Evolutionary conservation across 1,140 invertebrate genomes (phyloP).

Genomic region (Brachionus sp.): DNA sequence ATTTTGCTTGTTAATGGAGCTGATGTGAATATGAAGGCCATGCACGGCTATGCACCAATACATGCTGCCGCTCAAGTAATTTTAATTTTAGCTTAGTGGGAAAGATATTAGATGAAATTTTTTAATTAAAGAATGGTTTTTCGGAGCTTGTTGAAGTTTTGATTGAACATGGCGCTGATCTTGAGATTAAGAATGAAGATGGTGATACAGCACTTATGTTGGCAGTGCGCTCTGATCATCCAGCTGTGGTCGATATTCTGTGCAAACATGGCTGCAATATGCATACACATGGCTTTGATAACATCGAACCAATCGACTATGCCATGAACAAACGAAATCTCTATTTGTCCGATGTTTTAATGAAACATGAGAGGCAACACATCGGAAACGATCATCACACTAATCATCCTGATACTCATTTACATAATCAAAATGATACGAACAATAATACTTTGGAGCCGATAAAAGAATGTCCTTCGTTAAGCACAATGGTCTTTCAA

Average conservation of each 20-base stretch:
- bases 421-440: not conserved
- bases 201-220: conserved; percentile 41
- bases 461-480: conserved; percentile 30
- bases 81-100: not conserved
- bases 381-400: not conserved
- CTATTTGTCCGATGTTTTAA: conserved; percentile 34
- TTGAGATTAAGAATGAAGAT: conserved; percentile 45
- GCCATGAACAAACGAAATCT: conserved; percentile 38
- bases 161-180: conserved; percentile 24
- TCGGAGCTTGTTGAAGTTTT: conserved; percentile 8
- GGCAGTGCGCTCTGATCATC: conserved; percentile 15
- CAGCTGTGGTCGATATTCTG: conserved; percentile 21
- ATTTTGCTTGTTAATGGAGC: conserved; percentile 26
- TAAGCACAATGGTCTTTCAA: conserved; percentile 3
- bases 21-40: conserved; percentile 40
- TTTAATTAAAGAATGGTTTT: not conserved
- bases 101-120: not conserved
- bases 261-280: conserved; percentile 30
- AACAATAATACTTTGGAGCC: conserved; percentile 28
- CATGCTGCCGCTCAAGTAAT: conserved; percentile 45
- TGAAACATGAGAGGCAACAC: conserved; percentile 29
- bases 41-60: conserved; percentile 35
- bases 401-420: not conserved
- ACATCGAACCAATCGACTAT: conserved; percentile 35
- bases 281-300: conserved; percentile 41